A percentile compares a stretch with the other conserved stretches of the same genome.
Conservation (phyloP, 1,140 invertebrate species). For the Stegodyphus mimosarum region DNA sequence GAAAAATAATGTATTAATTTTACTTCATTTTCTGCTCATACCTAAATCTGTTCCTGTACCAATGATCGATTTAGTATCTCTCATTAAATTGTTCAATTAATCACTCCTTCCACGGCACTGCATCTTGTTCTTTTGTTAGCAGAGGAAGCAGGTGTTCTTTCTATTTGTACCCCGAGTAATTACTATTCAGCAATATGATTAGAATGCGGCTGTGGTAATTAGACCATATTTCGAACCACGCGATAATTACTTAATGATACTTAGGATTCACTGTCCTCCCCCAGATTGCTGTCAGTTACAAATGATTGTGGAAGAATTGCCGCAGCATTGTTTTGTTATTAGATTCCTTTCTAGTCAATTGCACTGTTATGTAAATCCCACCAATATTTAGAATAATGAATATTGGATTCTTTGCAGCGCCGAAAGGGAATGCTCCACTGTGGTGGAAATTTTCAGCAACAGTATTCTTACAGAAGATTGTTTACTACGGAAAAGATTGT, state of each 20-base stretch:
- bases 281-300: no score
- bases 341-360: no score
- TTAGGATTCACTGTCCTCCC: background rate
- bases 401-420: no score
- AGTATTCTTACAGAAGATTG: no score
- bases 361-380: no score
- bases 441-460: no score
- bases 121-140: background rate
- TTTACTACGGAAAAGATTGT: no score
- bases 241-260: slow-evolving; percentile 34
- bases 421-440: no score
- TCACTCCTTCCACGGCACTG: background rate
- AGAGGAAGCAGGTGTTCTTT: slow-evolving; percentile 3
- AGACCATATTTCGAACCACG: background rate
- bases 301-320: no score
- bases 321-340: no score
- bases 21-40: background rate
- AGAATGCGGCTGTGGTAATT: slow-evolving; percentile 24
- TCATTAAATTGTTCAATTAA: slow-evolving; percentile 29
- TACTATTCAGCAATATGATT: slow-evolving; percentile 36
- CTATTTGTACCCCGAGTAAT: slow-evolving; percentile 12
- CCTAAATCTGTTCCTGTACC: background rate
- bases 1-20: background rate
- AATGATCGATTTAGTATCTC: background rate
- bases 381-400: no score